Base-by-base conservation (phyloP, 2,888 invertebrate genomes). In the Cylloceria caligata region DNA sequence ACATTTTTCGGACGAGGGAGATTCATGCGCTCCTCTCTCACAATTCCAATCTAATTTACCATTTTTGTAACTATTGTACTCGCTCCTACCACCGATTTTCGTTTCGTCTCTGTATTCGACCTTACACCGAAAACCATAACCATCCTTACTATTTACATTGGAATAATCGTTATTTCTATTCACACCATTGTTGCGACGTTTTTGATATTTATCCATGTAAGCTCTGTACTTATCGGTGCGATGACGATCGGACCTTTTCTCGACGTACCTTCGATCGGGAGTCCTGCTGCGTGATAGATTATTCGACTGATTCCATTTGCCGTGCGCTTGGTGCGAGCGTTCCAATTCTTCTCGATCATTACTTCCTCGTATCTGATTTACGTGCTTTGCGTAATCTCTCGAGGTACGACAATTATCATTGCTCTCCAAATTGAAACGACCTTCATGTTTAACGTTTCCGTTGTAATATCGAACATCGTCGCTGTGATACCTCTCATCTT, bases 251-350 rank as follows among this genome's bases (percentile, higher is more conserved):
- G 27, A 5, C 27, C 16, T 65, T 36, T 67, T 71, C 13, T 74
- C 69, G 36, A 71, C 62, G n/a, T 49, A 21, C 67, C 72, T 24
- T 36, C 62, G 68, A 13, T 84, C 80, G 16, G 45, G 67, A 24
- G 72, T 60, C 68, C 65, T 81, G 52, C 74, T 77, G 52, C 68
- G 75, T 19, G 81, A 80, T 21, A 57, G 77, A 57, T 76, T 45
- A 60, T 69, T 67, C 62, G 75, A 72, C 52, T 68, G 60, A 9
- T 68, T 64, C 21, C 69, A 57, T 55, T 52, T 69, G 7, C 55
- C 60, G 47, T 47, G 64, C 7, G 19, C 0, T 9, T 21, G n/a
- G 1, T 34, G 68, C 5, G 0, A 21, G 24, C 47, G 21, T 0
- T 69, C 9, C 0, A n/a, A 60, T 13, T 78, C 49, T 0, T 52